Evolutionary conservation across 2,113 vertebrate species (phyloP), one percentile per base, ranked within the genome.

Genomic region (Ceratotherium simum): DNA sequence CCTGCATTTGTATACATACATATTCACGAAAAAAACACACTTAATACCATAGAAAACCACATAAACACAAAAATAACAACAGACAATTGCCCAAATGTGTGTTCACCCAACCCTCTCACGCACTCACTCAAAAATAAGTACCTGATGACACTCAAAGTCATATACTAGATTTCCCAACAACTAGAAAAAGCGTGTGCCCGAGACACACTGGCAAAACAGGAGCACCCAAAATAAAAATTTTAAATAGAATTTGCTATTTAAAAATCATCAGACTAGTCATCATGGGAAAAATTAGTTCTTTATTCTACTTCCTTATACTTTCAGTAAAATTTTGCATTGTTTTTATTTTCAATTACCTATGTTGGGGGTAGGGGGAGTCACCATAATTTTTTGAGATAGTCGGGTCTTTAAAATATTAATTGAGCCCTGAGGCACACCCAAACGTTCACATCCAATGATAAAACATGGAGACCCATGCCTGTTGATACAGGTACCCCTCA

Each of bases 261-360:
- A 58, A 95, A 96, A 83, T 42, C 60, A 83, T 65, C 69, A 33
- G 9, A 76, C 4, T 23, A 86, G 64, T 95, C 36, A 75, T 80
- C 51, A 60, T 13, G 29, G 51, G 12, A 81, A 90, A 88, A 79
- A 72, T 31, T 54, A 46, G 54, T 79, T 92, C 16, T 79, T 85
- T 88, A 48, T 94, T 94, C 25, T 80, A 16, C 20, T 94, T 92
- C 29, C 84, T 79, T 39, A 72, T 6, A 56, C 46, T 33, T 84
- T 7, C 16, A 20, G 62, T 51, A 54, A 13, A 76, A 46, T 78
- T 88, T 92, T 90, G 29, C 64, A 33, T 48, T 80, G 36, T 60
- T 96, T 96, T 92, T 70, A 70, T 88, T 94, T 95, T 90, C 60
- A 84, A 2, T 76, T 84, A 81, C n/a, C 72, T 94, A 79, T 4